phyloP scores from a whole-genome alignment of 1,140 invertebrate species.

The Aphis gossypii region DNA sequence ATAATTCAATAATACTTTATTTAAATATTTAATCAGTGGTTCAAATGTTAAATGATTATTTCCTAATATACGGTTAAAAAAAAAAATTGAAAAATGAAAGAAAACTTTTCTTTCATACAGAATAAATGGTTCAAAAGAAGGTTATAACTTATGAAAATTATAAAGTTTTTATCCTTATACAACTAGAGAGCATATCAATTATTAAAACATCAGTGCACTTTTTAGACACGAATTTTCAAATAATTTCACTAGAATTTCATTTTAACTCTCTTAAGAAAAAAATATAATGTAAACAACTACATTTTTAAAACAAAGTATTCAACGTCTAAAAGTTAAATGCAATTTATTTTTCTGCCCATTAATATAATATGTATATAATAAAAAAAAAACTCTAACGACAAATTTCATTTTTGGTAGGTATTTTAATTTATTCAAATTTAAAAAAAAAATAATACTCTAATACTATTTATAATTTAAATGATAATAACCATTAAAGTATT shows the following conservation, averaged over 20 bases:
- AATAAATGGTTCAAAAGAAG: constrained; percentile 16
- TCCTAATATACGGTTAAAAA: not conserved
- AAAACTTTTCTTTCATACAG: constrained; percentile 19
- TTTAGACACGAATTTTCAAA: not conserved
- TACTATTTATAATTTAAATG: not conserved
- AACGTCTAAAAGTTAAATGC: not conserved
- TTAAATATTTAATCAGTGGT: constrained; percentile 9
- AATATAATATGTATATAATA: not conserved
- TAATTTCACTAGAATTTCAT: not conserved
- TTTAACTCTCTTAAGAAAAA: not conserved
- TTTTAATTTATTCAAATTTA: not conserved
- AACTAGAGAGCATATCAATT: constrained; percentile 30
- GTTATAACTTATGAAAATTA: constrained; percentile 23
- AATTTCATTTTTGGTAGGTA: not conserved
- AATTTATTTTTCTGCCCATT: not conserved
- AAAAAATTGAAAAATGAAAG: constrained; percentile 2
- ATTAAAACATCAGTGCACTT: constrained; percentile 30
- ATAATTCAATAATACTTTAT: not conserved
- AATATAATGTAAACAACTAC: not conserved
- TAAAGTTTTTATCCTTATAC: constrained; percentile 31
- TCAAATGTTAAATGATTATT: not conserved
- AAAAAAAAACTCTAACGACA: not conserved
- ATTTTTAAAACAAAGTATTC: not conserved
- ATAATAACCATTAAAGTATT: not conserved
- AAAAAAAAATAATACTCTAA: not conserved